Conservation (phyloP, 2,888 invertebrate species). For the Scaptomyza caliginosa region DNA sequence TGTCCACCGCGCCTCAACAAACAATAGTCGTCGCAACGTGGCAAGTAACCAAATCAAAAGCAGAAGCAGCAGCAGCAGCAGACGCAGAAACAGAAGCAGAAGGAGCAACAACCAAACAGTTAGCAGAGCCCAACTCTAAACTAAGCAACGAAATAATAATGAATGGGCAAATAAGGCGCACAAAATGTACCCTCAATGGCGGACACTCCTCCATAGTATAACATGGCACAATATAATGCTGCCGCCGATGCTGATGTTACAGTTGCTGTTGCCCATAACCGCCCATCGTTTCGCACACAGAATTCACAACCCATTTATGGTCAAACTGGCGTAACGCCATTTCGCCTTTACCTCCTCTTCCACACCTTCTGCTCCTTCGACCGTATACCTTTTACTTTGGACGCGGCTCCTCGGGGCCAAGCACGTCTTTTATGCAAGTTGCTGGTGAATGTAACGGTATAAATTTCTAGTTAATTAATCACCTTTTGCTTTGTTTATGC, state of each 20-base stretch:
- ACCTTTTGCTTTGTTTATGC: conserved; percentile 69
- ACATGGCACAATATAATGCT: neutral
- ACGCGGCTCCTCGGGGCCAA: conserved; percentile 8
- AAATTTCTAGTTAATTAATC: conserved; percentile 69
- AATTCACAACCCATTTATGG: conserved; percentile 33
- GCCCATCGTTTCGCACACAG: conserved; percentile 3
- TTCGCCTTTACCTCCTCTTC: neutral
- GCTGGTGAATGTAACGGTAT: conserved; percentile 51
- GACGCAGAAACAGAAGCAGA: no score
- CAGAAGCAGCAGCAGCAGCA: neutral
- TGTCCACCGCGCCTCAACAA: conserved; percentile 26
- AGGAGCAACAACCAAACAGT: neutral
- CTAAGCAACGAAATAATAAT: conserved; percentile 57
- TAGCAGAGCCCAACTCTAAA: conserved; percentile 17
- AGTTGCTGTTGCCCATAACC: neutral
- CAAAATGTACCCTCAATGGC: conserved; percentile 20
- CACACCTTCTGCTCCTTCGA: neutral
- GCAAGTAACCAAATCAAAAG: conserved; percentile 33
- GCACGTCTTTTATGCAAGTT: conserved; percentile 52
- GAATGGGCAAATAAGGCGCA: conserved; percentile 55
- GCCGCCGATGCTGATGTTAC: no score
- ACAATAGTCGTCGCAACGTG: conserved; percentile 51
- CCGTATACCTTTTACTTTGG: neutral
- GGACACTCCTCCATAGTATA: neutral
- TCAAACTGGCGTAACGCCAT: conserved; percentile 12